Evolutionary conservation across 2,113 vertebrate species (phyloP), one percentile per base, ranked within the genome.

Genomic region (Taxidea taxus): DNA sequence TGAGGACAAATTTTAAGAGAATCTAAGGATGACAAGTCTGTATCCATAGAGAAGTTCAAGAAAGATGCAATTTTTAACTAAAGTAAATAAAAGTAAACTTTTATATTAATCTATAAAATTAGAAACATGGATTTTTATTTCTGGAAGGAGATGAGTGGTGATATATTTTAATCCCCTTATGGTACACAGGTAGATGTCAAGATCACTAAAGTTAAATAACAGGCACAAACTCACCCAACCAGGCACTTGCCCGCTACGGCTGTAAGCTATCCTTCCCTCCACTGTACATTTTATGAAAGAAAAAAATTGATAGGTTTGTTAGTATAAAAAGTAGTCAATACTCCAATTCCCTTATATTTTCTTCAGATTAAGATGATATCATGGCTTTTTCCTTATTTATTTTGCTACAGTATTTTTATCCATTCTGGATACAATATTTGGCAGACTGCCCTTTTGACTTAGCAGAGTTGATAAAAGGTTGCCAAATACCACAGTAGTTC

Each of bases 371-470:
- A 90, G 83, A 98, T 90, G 54, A 90, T 93, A 47, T 39, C 62
- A 27, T 56, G 47, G 20, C 34, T 49, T 96, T 97, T 66, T 82
- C 25, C 70, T 77, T 93, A 90, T 81, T 97, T 98, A 84, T 96
- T 97, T 97, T 94, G 78, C 70, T 90, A 47, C 60, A 64, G 85
- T 90, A 94, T 96, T 97, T 97, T 97, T 95, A 80, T 93, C 92
- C 77, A 86, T 85, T 96, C 87, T 96, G 94, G 93, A 97, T 93
- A 95, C 88, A 97, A 94, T 98, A 97, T 97, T 97, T 98, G 98
- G 98, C 98, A 97, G 97, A 51, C 92, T 97, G 98, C 97, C 98
- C 96, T 98, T 96, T 97, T 98, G 98, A 97, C 97, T 97, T 96
- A 95, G 90, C 72, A 92, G 90, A 95, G 97, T 97, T 97, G 96